Percentiles rank a stretch among this genome's conserved stretches.
These are phyloP conservation scores for Mantis religiosa DNA, from an alignment of 2,888 invertebrate species.

Conservation along the genomic window DNA sequence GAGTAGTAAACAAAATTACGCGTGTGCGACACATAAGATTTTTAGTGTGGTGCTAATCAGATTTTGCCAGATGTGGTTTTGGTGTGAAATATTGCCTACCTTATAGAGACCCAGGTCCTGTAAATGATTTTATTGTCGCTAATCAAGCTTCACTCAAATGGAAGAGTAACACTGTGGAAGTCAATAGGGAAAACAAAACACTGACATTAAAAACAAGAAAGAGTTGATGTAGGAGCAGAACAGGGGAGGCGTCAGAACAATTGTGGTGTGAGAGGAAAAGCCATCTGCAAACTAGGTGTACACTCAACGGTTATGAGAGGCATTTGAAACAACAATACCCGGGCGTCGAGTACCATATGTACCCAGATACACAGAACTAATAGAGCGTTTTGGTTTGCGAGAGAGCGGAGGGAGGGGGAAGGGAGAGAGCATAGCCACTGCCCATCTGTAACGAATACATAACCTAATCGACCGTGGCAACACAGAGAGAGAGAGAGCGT, in stretches of 20 bases:
- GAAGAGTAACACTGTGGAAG: not conserved
- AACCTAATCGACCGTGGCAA: slow-evolving; percentile 7
- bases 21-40: too few relatives aligned
- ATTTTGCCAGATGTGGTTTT: too few relatives aligned
- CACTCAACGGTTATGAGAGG: not conserved
- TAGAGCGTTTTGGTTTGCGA: not conserved
- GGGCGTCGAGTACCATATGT: slow-evolving; percentile 5
- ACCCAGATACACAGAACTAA: not conserved
- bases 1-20: too few relatives aligned
- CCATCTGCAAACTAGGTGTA: not conserved
- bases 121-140: not conserved
- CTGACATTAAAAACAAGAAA: not conserved
- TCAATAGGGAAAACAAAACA: not conserved
- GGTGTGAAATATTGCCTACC: not conserved
- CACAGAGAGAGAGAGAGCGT: not conserved
- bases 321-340: not conserved
- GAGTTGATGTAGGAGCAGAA: not conserved
- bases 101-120: not conserved
- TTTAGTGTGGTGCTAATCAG: too few relatives aligned
- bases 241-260: not conserved
- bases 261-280: not conserved
- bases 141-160: not conserved
- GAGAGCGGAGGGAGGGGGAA: not conserved
- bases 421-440: not conserved
- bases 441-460: slow-evolving; percentile 10